These are phyloP conservation scores for Microtus montanus DNA, from an alignment of 2,113 vertebrate species.

Conservation along the genomic window DNA sequence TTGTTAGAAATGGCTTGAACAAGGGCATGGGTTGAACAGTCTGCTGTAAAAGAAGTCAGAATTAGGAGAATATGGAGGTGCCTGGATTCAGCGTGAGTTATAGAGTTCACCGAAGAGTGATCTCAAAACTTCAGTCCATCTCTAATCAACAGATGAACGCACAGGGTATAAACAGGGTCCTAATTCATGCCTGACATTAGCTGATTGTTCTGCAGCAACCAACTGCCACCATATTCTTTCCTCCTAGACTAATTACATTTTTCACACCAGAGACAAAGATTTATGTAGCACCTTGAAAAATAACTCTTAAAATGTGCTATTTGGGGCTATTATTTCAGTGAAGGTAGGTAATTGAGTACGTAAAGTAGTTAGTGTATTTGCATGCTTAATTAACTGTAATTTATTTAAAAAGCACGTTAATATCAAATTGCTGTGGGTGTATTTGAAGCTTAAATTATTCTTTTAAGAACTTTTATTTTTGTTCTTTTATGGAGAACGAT, in stretches of 20 bases:
- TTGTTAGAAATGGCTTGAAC: background rate
- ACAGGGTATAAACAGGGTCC: background rate
- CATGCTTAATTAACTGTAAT: conserved; percentile 79
- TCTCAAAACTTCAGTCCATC: background rate
- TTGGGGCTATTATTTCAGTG: conserved; percentile 73
- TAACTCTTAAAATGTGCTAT: conserved; percentile 64
- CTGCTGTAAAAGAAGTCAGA: background rate
- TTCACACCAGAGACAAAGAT: conserved; percentile 70
- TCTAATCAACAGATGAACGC: conserved; percentile 37
- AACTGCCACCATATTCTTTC: conserved; percentile 49
- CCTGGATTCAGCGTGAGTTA: background rate
- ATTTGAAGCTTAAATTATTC: conserved; percentile 72
- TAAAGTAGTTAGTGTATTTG: conserved; percentile 76
- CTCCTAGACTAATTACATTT: conserved; percentile 70
- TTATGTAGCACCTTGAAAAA: conserved; percentile 70
- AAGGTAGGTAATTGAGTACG: conserved; percentile 73
- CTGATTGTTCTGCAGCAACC: conserved; percentile 40
- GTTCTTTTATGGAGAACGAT: conserved; percentile 21
- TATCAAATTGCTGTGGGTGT: conserved; percentile 64
- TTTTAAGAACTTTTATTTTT: conserved; percentile 70
- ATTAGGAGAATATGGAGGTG: background rate
- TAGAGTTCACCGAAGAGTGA: background rate
- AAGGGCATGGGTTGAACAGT: background rate
- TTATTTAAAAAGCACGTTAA: conserved; percentile 76
- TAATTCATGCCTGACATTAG: conserved; percentile 33